A percentile compares a stretch with the other conserved stretches of the same genome.
Evolutionary conservation across 2,888 invertebrate species (phyloP).

Genomic region (Caenorhabditis plicata): DNA sequence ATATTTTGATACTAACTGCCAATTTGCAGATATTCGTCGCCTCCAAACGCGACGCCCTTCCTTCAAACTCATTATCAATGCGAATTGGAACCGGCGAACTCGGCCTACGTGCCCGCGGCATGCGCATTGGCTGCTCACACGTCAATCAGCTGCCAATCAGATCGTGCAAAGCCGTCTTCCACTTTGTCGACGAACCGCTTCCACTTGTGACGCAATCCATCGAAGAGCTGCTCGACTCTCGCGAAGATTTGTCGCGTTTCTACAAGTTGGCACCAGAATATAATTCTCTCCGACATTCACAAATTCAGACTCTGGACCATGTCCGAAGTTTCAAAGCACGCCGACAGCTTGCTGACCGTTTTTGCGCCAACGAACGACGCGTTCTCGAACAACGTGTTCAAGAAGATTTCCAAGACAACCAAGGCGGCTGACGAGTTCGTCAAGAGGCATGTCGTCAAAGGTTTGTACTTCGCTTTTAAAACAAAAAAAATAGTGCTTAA

Average conservation of each 20-base stretch:
- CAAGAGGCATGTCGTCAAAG: not conserved
- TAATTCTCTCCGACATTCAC: not conserved
- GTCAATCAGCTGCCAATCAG: too few species aligned
- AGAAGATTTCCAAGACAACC: not conserved
- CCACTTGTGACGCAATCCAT: not conserved
- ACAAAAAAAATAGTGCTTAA: not conserved
- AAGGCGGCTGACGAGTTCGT: not conserved
- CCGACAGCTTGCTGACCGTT: too few species aligned
- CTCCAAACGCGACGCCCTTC: too few species aligned
- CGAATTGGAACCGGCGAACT: too few species aligned
- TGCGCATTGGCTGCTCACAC: too few species aligned
- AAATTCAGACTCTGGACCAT: not conserved
- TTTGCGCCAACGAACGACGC: constrained; percentile 3
- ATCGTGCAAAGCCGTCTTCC: constrained; percentile 1
- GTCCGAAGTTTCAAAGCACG: not conserved
- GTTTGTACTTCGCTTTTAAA: not conserved
- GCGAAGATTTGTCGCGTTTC: not conserved
- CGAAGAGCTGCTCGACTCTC: not conserved
- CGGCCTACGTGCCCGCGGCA: too few species aligned
- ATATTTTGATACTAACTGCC: too few species aligned
- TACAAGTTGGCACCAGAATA: not conserved
- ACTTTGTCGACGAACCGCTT: not conserved
- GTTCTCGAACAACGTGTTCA: constrained; percentile 1
- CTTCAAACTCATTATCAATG: too few species aligned
- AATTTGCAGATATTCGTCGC: too few species aligned